Conservation (phyloP, 2,113 vertebrate genomes). For the Otus sunia region DNA sequence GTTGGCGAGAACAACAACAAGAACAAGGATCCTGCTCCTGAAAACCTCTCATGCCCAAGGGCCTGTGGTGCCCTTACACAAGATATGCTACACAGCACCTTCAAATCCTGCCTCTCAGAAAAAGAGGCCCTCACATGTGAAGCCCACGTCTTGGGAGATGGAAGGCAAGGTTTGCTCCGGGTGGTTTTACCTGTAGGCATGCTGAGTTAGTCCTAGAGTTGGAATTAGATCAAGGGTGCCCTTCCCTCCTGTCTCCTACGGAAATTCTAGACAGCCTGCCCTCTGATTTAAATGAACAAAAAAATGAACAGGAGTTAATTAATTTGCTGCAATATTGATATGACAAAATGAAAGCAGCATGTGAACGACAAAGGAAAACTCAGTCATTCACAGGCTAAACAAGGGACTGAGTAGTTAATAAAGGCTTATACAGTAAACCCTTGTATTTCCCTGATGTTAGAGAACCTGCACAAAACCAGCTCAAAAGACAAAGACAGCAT, state of each 20-base stretch:
- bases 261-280: neutral
- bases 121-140: neutral
- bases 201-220: neutral
- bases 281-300: constrained; percentile 13
- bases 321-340: constrained; percentile 47
- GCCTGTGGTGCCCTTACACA: neutral
- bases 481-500: neutral
- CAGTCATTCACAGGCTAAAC: constrained; percentile 30
- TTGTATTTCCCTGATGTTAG: neutral
- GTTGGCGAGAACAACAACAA: neutral
- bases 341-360: constrained; percentile 44
- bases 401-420: constrained; percentile 41
- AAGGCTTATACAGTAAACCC: constrained; percentile 12
- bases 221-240: neutral
- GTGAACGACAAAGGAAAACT: constrained; percentile 20
- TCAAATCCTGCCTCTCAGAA: neutral
- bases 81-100: neutral
- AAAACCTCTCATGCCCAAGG: neutral
- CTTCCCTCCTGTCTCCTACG: neutral
- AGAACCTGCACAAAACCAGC: neutral
- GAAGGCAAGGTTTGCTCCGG: neutral
- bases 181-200: neutral
- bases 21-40: neutral
- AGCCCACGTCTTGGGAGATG: neutral
- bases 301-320: constrained; percentile 28